Evolutionary conservation across 2,797 vertebrate genomes (phyloP), one percentile per base, ranked within the genome.

Genomic region (Florisuga fusca): DNA sequence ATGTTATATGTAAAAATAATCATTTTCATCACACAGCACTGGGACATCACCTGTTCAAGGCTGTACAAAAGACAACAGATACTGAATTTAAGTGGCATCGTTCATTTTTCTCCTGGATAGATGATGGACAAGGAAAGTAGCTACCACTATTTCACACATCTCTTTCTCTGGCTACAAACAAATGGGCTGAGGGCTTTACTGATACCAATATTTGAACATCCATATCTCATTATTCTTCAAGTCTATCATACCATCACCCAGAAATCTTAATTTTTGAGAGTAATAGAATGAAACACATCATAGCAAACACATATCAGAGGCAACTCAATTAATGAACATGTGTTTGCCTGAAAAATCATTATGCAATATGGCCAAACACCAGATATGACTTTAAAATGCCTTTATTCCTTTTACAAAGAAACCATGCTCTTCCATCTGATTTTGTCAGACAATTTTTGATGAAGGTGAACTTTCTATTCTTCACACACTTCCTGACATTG

Each of bases 81-180:
- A 54, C 1, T 1, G 1, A n/a, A 64, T 67, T 72, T 15, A 87
- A 62, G 54, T 17, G 5, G 31, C 7, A 59, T 4, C 1, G 1
- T 16, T 63, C 17, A 27, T 50, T 78, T 72, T 76, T 36, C 23
- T 63, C 4, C 53, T 12, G 17, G 23, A 41, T 10, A 63, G 25
- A 79, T 7, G 25, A 79, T 7, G 5, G 23, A 72, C 25, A 63
- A 59, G 23, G 73, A 4, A 46, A 4, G 17, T 12, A 72, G 43
- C 18, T n/a, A 5, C 55, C 33, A 31, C 38, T 21, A 59, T 55
- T 85, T 78, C 36, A 72, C 9, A 10, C 10, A 80, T 54, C 5
- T 58, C 45, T 69, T 64, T 7, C 29, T 51, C 38, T 53, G 23
- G 17, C 63, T 84, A 77, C 22, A 94, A 83, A 80, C 9, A 63